Base-by-base conservation (phyloP, 2,113 vertebrate genomes). In the Cinclus mexicanus region DNA sequence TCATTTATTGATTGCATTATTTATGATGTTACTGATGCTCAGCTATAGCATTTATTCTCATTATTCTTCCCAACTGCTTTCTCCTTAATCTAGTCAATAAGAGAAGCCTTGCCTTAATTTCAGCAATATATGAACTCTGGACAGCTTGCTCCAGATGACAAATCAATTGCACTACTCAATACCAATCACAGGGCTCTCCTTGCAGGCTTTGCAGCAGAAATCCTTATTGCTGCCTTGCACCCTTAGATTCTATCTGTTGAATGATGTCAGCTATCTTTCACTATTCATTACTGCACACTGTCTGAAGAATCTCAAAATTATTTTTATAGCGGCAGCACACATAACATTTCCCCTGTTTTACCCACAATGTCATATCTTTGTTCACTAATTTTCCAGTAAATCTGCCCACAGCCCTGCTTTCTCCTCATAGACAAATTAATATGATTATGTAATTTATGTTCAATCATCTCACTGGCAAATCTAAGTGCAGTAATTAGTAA, bases 131-230 rank as follows among this genome's bases (percentile, higher is more conserved):
- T 68, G 83, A 94, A 79, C 61, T 89, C 74, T 69, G 41, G 31
- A 37, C 31, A 65, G 64, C 33, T 92, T 95, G 52, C 21, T 87
- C 10, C 53, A 82, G 65, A 49, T 52, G 49, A 79, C 74, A 44
- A 95, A 87, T 94, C 84, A 94, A 90, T 89, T 50, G 23, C 24
- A 55, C 16, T 31, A 25, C 47, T 95, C 84, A 91, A 69, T 86
- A 93, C 6, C 42, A 84, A n/a, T 57, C 69, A 85, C 35, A 50
- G 42, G 17, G 14, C 29, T 23, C 9, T 67, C 39, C 64, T 31
- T 33, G 19, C 42, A 77, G 47, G 50, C 50, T 42, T 59, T 80
- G 74, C 47, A 80, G 11, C 23, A 44, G 26, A 84, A 95, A 85
- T 46, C 25, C 23, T 41, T 71, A 46, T 33, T 79, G 42, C 28